A percentile compares a stretch with the other conserved stretches of the same genome.
Evolutionary conservation across 2,888 invertebrate genomes (phyloP).

Genomic region (Drosophila longiperda): DNA sequence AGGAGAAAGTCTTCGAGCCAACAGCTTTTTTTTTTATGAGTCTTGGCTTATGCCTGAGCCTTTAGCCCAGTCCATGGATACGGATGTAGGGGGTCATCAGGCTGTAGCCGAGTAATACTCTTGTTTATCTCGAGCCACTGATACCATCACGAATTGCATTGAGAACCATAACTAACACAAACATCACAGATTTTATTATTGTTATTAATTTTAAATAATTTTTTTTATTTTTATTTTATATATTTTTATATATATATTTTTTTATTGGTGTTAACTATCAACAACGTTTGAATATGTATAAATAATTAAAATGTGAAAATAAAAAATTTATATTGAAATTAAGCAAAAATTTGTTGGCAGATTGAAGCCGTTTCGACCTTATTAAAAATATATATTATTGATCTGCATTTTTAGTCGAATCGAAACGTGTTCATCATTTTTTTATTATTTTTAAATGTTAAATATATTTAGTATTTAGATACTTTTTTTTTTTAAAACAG

Average conservation of each 20-base stretch:
- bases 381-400: neutral
- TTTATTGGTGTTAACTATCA: neutral
- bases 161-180: conserved; percentile 26
- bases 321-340: neutral
- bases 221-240: no score
- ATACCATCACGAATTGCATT: conserved; percentile 41
- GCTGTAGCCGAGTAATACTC: neutral
- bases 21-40: conserved; percentile 24
- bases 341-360: neutral
- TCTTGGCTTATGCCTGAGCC: conserved; percentile 8
- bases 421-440: neutral
- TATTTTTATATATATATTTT: no score
- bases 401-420: neutral
- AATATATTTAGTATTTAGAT: no score
- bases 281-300: neutral
- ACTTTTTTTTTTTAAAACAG: neutral
- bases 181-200: neutral
- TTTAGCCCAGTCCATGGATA: neutral
- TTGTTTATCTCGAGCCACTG: conserved; percentile 39
- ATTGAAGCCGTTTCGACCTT: neutral
- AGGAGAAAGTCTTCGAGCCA: conserved; percentile 13
- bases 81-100: neutral
- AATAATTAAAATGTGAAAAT: neutral
- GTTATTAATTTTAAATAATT: neutral
- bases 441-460: neutral